Base-by-base conservation (phyloP, 2,888 invertebrate species). In the Baronia brevicornis region DNA sequence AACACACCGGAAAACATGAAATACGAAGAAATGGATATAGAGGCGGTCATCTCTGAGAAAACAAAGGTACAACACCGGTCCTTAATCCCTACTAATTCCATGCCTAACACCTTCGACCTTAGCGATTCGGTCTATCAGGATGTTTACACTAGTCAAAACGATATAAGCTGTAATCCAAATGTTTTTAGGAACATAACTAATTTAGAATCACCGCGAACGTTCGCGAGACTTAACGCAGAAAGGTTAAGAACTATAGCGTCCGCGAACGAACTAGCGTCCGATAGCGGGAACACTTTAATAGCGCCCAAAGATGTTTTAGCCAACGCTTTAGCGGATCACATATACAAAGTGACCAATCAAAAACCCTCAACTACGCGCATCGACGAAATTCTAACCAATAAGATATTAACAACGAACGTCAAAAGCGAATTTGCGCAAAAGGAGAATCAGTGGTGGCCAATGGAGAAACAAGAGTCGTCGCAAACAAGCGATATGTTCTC, bases 51-150 rank as follows among this genome's bases (percentile, higher is more conserved):
- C 66, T 60, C 60, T 36, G 78, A 82, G 43, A 69, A 66, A 62
- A 74, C 71, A 8, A 82, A 85, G 85, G 85, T 85, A 85, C 82
- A 84, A 79, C 84, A 84, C 85, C 48, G 78, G 78, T 78, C 82
- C 71, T 61, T 46, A 40, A 25, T 64, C 69, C 79, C 61, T 68
- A 78, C 74, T 79, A 75, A 80, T 72, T 70, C 82, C 33, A 36
- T 48, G 54, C 75, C 74, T 67, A 71, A 74, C 66, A 44, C 44
- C 47, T 36, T 50, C 25, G 32, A 48, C 33, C 51, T 49, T 33
- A 46, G 41, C 35, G 48, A 50, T 20, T 48, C 51, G 33, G 36
- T 57, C 6, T 65, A 63, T 38, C 49, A 56, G 15, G 46, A 55
- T 35, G 51, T 56, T 1, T 58, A 58, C 35, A 36, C 47, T 38